Base-by-base conservation (phyloP, 2,888 invertebrate species). In the Copidosoma aretas region DNA sequence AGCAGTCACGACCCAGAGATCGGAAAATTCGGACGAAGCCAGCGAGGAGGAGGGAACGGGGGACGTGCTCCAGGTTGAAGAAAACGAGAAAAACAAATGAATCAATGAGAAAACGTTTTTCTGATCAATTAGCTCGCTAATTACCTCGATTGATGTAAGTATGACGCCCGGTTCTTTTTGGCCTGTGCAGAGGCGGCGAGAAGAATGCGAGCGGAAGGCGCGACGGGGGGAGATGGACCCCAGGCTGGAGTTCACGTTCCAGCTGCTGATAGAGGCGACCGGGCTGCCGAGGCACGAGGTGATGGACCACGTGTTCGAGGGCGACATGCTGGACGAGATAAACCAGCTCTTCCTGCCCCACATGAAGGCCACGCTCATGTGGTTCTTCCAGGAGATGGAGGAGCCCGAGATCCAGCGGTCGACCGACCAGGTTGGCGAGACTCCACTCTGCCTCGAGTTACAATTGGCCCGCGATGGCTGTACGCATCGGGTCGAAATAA, bases 181-280 rank as follows among this genome's bases (percentile, higher is more conserved):
- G 41, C 41, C 41, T 32, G 8, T 46, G 41, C 15, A 91, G 91
- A 87, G 89, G 74, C 87, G 94, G 71, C 88, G 94, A 71, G 94
- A 94, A 90, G 94, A 94, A 93, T 94, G 94, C 90, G 94, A 94
- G 86, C 89, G 94, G 77, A 94, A 94, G 81, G 94, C 94, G 17
- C 88, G 95, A 67, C 87, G 95, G 68, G 95, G 94, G 86, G 95
- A 95, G 84, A 95, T 95, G 92, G 95, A 95, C 85, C 94, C 94
- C 79, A 88, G 95, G 71, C 85, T 95, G 87, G 95, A 95, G 86
- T 95, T 94, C 85, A 91, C 93, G 69, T 94, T 95, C 85, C 94
- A 95, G 81, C 88, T 94, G 60, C 87, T 95, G 74, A 92, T 94
- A 81, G 94, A 94, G 78, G 93, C 91, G 62, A 94, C 94, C 0